Conservation (phyloP, 2,888 invertebrate genomes). For the Liposcelis brunnea region DNA sequence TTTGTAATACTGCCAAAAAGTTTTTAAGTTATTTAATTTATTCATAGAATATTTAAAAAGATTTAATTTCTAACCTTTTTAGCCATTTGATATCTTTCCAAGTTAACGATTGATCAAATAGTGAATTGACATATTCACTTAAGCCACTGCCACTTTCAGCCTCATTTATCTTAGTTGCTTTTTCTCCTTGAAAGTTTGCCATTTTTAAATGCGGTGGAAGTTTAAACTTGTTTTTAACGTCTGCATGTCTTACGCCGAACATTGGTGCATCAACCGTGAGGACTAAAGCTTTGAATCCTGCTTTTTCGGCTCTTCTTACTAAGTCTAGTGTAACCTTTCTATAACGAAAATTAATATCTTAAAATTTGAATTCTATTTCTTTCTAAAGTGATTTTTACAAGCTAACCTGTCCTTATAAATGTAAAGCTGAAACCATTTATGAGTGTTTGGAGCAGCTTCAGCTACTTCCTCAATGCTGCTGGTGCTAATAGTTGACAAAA, state of each 20-base stretch:
- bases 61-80: slow-evolving; percentile 33
- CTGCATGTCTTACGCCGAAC: slow-evolving; percentile 67
- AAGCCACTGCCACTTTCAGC: slow-evolving; percentile 42
- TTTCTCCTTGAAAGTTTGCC: slow-evolving; percentile 56
- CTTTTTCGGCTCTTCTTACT: slow-evolving; percentile 57
- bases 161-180: slow-evolving; percentile 29
- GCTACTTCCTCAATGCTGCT: slow-evolving; percentile 79
- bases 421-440: slow-evolving; percentile 86
- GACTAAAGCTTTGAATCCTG: slow-evolving; percentile 73
- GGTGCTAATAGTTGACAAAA: slow-evolving; percentile 71
- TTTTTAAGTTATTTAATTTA: too few relatives aligned
- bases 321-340: slow-evolving; percentile 51
- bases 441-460: slow-evolving; percentile 48
- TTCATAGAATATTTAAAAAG: too few relatives aligned
- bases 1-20: slow-evolving; percentile 44
- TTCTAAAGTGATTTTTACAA: not conserved
- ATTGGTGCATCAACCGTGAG: slow-evolving; percentile 78
- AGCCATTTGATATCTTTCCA: slow-evolving; percentile 86
- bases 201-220: slow-evolving; percentile 66
- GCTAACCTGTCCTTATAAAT: slow-evolving; percentile 63
- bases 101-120: slow-evolving; percentile 63
- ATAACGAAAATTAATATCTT: slow-evolving; percentile 18
- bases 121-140: slow-evolving; percentile 52
- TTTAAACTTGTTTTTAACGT: slow-evolving; percentile 66
- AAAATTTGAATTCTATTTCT: slow-evolving; percentile 1